Percentiles rank a stretch among this genome's conserved stretches.
Evolutionary conservation across 2,797 vertebrate genomes (phyloP).

Genomic region (Artibeus lituratus): DNA sequence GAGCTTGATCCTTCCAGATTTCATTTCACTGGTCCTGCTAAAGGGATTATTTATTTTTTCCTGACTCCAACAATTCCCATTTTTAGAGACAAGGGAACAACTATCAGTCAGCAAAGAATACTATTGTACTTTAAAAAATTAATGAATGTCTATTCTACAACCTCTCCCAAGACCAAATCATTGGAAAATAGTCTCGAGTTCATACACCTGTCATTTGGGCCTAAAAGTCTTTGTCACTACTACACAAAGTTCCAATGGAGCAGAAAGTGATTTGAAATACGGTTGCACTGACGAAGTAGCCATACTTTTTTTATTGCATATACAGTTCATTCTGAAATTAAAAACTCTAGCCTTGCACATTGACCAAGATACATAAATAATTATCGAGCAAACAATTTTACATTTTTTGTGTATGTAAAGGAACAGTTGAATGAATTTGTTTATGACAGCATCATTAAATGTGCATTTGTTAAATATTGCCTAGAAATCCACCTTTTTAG

Average conservation of each 20-base stretch:
- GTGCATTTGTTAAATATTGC: constrained; percentile 41
- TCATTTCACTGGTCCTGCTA: neutral
- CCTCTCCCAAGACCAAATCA: neutral
- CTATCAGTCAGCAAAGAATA: neutral
- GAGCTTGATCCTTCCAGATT: neutral
- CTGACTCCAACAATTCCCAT: neutral
- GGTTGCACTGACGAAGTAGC: neutral
- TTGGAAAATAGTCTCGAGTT: neutral
- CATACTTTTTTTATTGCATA: neutral
- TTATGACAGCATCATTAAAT: neutral
- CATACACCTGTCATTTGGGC: neutral
- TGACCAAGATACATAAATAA: neutral
- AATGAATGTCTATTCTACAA: neutral
- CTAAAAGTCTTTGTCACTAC: neutral
- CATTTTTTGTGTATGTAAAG: neutral
- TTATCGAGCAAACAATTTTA: neutral
- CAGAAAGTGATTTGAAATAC: neutral
- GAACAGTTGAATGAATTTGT: neutral
- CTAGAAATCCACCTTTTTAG: constrained; percentile 28
- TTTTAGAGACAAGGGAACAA: neutral
- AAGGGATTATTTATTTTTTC: neutral
- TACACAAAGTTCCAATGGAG: neutral
- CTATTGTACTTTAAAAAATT: neutral
- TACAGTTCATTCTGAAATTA: neutral
- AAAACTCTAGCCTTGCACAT: neutral